Conservation (phyloP, 2,888 invertebrate species). For the Tenthredo notha region DNA sequence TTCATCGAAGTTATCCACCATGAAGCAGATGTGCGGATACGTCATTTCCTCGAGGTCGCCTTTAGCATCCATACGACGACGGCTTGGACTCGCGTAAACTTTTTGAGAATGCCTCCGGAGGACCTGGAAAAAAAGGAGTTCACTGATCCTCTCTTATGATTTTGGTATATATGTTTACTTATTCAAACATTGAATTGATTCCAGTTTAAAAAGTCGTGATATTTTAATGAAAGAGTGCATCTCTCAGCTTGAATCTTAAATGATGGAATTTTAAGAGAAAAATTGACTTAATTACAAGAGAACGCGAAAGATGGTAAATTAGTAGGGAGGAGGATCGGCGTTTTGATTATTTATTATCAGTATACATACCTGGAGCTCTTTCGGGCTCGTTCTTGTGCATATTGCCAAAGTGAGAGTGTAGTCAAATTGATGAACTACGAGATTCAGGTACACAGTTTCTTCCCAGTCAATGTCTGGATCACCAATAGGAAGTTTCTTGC, state of each 20-base stretch:
- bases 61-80: constrained; percentile 98
- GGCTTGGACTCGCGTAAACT: constrained; percentile 98
- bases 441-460: constrained; percentile 98
- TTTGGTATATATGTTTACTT: neutral
- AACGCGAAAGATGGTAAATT: neutral
- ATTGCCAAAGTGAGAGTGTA: constrained; percentile 98
- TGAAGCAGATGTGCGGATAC: constrained; percentile 99
- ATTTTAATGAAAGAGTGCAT: neutral
- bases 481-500: constrained; percentile 96
- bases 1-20: constrained; percentile 99
- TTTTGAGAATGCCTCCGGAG: constrained; percentile 80
- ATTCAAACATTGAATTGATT: neutral
- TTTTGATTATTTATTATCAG: constrained; percentile 88
- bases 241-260: neutral
- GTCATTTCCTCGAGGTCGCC: constrained; percentile 99
- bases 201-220: neutral
- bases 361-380: constrained; percentile 96
- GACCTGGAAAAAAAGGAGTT: constrained; percentile 65
- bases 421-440: constrained; percentile 99
- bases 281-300: neutral
- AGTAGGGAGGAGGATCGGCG: neutral
- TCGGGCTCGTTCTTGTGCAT: constrained; percentile 98
- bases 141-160: neutral
- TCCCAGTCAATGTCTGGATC: constrained; percentile 99
- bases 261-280: neutral